phyloP scores from a whole-genome alignment of 2,888 invertebrate species.

The Rhopalosiphum nymphaeae region DNA sequence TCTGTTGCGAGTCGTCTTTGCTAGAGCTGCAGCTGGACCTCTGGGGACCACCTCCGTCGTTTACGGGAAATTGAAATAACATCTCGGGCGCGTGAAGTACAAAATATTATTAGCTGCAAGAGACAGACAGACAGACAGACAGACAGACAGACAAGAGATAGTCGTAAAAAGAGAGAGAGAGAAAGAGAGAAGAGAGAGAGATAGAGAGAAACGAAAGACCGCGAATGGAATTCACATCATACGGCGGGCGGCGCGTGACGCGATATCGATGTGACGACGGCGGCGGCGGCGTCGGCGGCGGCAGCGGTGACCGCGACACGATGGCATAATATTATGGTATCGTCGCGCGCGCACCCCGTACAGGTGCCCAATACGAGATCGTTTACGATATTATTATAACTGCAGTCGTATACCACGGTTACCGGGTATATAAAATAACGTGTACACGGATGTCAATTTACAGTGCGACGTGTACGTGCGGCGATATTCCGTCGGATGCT shows the following conservation, averaged over 20 bases:
- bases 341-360: conserved; percentile 19
- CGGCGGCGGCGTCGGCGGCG: conserved; percentile 42
- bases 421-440: background rate
- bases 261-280: conserved; percentile 28
- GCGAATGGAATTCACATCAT: conserved; percentile 27
- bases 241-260: conserved; percentile 13
- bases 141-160: background rate
- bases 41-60: conserved; percentile 58
- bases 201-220: conserved; percentile 20
- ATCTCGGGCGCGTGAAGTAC: background rate
- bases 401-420: background rate
- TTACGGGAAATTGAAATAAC: conserved; percentile 61
- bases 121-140: background rate
- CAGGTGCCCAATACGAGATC: background rate
- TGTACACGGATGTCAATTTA: no score
- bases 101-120: background rate
- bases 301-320: conserved; percentile 38
- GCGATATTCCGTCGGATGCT: background rate
- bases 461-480: background rate
- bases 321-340: conserved; percentile 14
- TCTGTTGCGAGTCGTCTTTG: conserved; percentile 60
- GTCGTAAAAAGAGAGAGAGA: conserved; percentile 25
- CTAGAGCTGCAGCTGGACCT: conserved; percentile 41
- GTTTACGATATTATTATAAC: background rate
- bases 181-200: conserved; percentile 44